These are phyloP conservation scores for Drosophila falleni DNA, from an alignment of 2,888 invertebrate genomes.

Conservation along the genomic window DNA sequence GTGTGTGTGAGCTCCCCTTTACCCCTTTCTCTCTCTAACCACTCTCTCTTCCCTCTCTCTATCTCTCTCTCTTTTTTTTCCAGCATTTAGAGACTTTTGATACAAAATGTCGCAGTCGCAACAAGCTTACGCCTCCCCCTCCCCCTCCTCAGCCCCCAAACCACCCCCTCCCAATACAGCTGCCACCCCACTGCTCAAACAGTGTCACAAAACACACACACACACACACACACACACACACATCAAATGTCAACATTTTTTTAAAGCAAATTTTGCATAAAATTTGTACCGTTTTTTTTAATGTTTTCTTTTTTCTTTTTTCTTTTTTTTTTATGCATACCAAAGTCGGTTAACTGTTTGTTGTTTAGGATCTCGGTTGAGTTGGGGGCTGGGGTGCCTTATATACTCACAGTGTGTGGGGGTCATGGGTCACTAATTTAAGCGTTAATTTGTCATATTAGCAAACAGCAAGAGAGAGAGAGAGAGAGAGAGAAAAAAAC, in stretches of 20 bases:
- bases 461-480: slow-evolving; percentile 25
- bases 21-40: neutral
- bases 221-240: slow-evolving; percentile 36
- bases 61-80: neutral
- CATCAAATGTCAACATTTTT: slow-evolving; percentile 60
- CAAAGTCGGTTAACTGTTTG: slow-evolving; percentile 30
- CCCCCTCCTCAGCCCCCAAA: neutral
- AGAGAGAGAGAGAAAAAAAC: neutral
- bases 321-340: slow-evolving; percentile 1
- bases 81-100: slow-evolving; percentile 47
- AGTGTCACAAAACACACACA: slow-evolving; percentile 48
- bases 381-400: slow-evolving; percentile 1
- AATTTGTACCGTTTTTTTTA: slow-evolving; percentile 53
- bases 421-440: slow-evolving; percentile 53
- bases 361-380: slow-evolving; percentile 10
- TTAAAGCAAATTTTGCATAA: slow-evolving; percentile 57
- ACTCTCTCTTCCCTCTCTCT: neutral
- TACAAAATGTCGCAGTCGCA: slow-evolving; percentile 26
- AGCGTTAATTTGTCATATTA: slow-evolving; percentile 55
- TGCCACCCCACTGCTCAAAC: slow-evolving; percentile 33
- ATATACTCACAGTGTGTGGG: slow-evolving; percentile 1
- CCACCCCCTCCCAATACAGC: neutral
- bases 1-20: slow-evolving; percentile 7
- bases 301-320: slow-evolving; percentile 1
- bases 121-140: neutral